Evolutionary conservation across 2,797 vertebrate species (phyloP).

Genomic region (Enteromius radiatus): DNA sequence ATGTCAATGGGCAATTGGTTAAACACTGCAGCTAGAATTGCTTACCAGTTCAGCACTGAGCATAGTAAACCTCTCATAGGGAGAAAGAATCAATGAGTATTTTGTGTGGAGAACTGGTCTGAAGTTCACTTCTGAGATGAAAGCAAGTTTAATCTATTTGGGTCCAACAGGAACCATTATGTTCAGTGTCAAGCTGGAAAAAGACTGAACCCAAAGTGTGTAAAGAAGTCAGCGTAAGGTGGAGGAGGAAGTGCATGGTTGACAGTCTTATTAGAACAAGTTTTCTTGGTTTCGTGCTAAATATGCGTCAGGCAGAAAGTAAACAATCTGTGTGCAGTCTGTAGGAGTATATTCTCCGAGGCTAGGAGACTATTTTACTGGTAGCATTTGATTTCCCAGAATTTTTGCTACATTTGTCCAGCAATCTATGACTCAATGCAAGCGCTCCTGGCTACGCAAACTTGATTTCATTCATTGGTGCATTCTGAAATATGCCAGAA

Average conservation of each 20-base stretch:
- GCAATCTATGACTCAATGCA: not conserved
- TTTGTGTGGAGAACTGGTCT: not conserved
- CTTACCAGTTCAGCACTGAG: not conserved
- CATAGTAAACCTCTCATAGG: not conserved
- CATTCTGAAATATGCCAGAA: constrained; percentile 1
- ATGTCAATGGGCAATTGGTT: not conserved
- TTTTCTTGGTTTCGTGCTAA: not conserved
- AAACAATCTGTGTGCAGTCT: not conserved
- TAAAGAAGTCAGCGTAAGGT: not conserved
- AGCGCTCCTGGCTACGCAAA: not conserved
- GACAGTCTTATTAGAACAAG: not conserved
- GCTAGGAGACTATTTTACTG: not conserved
- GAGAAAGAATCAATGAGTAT: not conserved
- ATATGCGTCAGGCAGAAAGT: not conserved
- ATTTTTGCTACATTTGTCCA: not conserved
- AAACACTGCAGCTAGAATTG: not conserved
- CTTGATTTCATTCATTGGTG: constrained; percentile 1
- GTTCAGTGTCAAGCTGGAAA: not conserved
- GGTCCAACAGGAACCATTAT: not conserved
- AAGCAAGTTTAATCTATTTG: not conserved
- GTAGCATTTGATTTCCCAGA: constrained; percentile 11
- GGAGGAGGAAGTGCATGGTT: not conserved
- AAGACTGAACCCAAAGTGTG: no score
- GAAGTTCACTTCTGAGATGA: not conserved
- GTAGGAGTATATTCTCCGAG: not conserved